phyloP scores from a whole-genome alignment of 2,797 vertebrate species.

The Antennarius maculatus region DNA sequence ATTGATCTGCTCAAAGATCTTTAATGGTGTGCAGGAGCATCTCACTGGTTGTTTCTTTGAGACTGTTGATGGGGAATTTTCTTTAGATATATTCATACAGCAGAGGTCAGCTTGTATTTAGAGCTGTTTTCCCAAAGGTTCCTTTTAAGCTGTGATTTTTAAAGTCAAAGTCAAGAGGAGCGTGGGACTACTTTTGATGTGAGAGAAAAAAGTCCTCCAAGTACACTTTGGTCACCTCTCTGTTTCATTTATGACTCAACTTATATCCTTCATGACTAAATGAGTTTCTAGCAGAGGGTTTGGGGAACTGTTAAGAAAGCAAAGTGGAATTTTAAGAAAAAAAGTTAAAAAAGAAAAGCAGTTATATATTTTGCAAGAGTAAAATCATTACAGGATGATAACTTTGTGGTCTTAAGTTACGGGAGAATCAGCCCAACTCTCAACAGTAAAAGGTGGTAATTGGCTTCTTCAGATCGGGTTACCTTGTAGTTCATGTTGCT shows the following conservation, averaged over 20 bases:
- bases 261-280: background rate
- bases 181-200: background rate
- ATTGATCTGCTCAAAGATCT: constrained; percentile 57
- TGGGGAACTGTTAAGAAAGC: background rate
- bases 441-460: too few species aligned
- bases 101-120: constrained; percentile 8
- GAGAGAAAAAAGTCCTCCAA: background rate
- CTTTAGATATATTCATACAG: constrained; percentile 26
- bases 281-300: background rate
- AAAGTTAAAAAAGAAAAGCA: too few species aligned
- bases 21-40: constrained; percentile 40
- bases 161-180: constrained; percentile 11
- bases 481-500: too few species aligned
- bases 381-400: background rate
- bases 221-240: background rate
- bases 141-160: background rate
- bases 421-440: too few species aligned
- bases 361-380: background rate
- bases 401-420: too few species aligned
- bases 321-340: background rate
- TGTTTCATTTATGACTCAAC: background rate
- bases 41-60: background rate
- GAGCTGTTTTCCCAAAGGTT: background rate
- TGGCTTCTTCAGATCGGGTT: too few species aligned
- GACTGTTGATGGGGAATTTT: constrained; percentile 13